Conservation (phyloP, 1,140 invertebrate species). For the Streblospio benedicti region DNA sequence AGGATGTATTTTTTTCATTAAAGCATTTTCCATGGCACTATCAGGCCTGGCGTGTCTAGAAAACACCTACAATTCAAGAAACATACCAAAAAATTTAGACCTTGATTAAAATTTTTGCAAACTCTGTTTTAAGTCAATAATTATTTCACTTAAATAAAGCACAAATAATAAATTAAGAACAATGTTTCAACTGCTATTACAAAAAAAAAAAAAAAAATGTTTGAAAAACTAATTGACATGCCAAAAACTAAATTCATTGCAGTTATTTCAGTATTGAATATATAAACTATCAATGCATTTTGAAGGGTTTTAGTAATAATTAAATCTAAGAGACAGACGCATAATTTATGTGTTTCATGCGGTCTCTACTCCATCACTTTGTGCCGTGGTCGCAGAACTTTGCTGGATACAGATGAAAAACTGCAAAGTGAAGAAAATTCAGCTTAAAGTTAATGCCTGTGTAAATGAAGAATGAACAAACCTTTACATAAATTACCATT, state of each 20-base stretch:
- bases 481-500: not conserved
- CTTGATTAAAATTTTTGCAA: not conserved
- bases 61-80: constrained; percentile 49
- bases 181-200: not conserved
- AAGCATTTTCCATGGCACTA: constrained; percentile 57
- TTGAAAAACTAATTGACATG: not conserved
- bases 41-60: constrained; percentile 75
- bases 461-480: not conserved
- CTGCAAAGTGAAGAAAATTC: constrained; percentile 50
- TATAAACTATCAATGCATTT: too few relatives aligned
- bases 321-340: constrained; percentile 11
- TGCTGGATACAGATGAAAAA: constrained; percentile 78
- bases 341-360: constrained; percentile 71
- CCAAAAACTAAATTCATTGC: too few relatives aligned
- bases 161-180: not conserved
- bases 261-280: too few relatives aligned
- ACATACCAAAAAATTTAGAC: not conserved
- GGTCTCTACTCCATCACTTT: constrained; percentile 62
- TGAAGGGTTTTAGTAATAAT: too few relatives aligned
- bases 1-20: constrained; percentile 53
- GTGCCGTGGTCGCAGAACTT: constrained; percentile 78
- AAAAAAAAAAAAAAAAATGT: not conserved
- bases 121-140: not conserved
- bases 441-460: not conserved
- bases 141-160: not conserved